These are phyloP conservation scores for Seladonia tumulorum DNA, from an alignment of 2,888 invertebrate genomes.

Conservation along the genomic window DNA sequence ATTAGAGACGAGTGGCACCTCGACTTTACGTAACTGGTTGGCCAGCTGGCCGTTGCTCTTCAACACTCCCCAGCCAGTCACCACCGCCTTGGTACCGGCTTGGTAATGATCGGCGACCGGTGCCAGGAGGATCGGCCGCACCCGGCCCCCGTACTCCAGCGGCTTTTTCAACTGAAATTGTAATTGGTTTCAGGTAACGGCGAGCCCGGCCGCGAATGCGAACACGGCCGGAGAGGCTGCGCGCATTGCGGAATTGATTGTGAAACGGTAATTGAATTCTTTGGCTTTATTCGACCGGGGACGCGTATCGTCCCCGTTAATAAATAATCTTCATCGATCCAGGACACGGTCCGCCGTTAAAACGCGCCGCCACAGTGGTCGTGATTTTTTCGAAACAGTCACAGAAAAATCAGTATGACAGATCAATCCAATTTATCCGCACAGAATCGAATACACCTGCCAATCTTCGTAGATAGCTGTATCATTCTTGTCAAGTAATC, in stretches of 20 bases:
- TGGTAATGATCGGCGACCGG: constrained; percentile 68
- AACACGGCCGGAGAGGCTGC: constrained; percentile 3
- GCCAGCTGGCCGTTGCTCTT: constrained; percentile 68
- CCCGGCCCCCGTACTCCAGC: constrained; percentile 63
- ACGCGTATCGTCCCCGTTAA: constrained; percentile 7
- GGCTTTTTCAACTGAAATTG: constrained; percentile 71
- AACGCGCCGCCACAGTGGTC: neutral
- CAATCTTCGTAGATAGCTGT: too few relatives aligned
- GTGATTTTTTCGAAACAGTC: too few relatives aligned
- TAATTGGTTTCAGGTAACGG: constrained; percentile 37
- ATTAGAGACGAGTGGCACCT: constrained; percentile 76
- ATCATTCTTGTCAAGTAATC: too few relatives aligned
- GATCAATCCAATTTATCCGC: too few relatives aligned
- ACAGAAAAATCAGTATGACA: too few relatives aligned
- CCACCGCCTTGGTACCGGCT: constrained; percentile 73
- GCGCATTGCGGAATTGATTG: constrained; percentile 37
- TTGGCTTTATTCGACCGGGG: constrained; percentile 18
- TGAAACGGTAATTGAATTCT: constrained; percentile 50
- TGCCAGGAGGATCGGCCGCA: constrained; percentile 73
- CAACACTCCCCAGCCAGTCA: constrained; percentile 80
- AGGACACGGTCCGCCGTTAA: neutral
- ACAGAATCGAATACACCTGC: too few relatives aligned
- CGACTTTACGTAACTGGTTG: constrained; percentile 74
- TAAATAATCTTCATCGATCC: constrained; percentile 40
- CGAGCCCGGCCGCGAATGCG: neutral